Conservation (phyloP, 2,888 invertebrate genomes). For the Iphiclides podalirius region DNA sequence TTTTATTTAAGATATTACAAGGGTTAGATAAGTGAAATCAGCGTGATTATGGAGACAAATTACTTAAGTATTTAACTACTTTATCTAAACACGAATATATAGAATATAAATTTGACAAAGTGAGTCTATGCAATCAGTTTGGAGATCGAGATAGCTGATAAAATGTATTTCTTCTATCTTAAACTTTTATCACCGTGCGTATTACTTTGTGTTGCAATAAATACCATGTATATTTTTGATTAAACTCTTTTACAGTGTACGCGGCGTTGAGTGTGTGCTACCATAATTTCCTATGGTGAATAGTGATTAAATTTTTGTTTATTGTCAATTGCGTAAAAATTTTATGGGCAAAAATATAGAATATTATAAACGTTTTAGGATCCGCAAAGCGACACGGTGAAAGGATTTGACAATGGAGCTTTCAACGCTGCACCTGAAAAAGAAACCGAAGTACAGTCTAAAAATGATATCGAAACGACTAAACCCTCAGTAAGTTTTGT, state of each 20-base stretch:
- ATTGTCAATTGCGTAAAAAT: background rate
- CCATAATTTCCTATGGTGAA: slow-evolving; percentile 9
- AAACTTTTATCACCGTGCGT: slow-evolving; percentile 24
- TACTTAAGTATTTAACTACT: no score
- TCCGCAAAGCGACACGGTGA: slow-evolving; percentile 1
- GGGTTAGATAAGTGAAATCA: no score
- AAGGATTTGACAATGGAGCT: slow-evolving; percentile 22
- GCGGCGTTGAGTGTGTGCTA: slow-evolving; percentile 14
- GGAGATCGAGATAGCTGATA: slow-evolving; percentile 9
- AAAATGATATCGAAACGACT: slow-evolving; percentile 23
- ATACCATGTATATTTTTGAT: slow-evolving; percentile 38
- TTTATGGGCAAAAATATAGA: background rate
- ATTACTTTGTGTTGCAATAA: slow-evolving; percentile 22
- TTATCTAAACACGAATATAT: no score
- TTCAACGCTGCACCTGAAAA: slow-evolving; percentile 27
- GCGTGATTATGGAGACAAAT: no score
- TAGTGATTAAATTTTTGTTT: background rate
- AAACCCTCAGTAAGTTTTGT: slow-evolving; percentile 9
- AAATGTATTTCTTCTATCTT: slow-evolving; percentile 6
- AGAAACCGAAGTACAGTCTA: slow-evolving; percentile 33
- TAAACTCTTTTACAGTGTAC: slow-evolving; percentile 16
- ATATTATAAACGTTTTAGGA: slow-evolving; percentile 21
- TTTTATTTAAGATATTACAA: no score
- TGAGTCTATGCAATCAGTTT: slow-evolving; percentile 4
- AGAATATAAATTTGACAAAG: no score